phyloP scores from a whole-genome alignment of 2,797 vertebrate species.

The Spinibarbus caldwelli region DNA sequence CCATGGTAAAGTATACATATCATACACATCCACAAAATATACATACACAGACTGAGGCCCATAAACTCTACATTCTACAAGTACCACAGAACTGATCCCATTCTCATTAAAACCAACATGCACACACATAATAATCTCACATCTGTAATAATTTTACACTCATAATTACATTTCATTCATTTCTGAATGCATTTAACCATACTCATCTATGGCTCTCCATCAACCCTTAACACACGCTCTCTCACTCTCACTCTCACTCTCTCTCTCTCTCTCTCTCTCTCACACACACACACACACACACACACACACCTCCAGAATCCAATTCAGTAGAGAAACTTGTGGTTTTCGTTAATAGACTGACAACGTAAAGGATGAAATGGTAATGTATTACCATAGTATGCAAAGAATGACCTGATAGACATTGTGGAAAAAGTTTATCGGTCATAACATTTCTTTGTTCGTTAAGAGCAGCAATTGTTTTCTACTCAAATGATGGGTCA shows the following conservation, averaged over 20 bases:
- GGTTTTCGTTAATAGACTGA: constrained; percentile 43
- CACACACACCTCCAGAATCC: constrained; percentile 45
- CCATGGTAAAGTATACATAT: constrained; percentile 52
- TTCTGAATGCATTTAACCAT: constrained; percentile 38
- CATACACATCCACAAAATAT: constrained; percentile 56
- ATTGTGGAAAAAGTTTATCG: constrained; percentile 58
- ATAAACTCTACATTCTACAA: constrained; percentile 53
- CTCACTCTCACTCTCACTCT: background rate
- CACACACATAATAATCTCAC: constrained; percentile 57
- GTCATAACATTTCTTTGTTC: constrained; percentile 47
- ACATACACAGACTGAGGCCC: constrained; percentile 53
- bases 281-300: constrained; percentile 46
- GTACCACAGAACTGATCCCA: constrained; percentile 46
- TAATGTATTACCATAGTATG: constrained; percentile 41
- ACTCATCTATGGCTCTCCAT: constrained; percentile 14
- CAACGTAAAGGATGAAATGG: constrained; percentile 41
- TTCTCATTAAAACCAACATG: constrained; percentile 44
- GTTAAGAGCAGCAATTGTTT: constrained; percentile 31
- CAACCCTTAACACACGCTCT: constrained; percentile 12
- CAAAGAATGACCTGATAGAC: constrained; percentile 48
- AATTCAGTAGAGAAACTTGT: constrained; percentile 41
- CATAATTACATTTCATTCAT: constrained; percentile 44
- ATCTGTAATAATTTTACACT: constrained; percentile 46
- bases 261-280: background rate
- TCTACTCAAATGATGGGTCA: constrained; percentile 41